These are phyloP conservation scores for Drosophila imparisetae DNA, from an alignment of 2,888 invertebrate species.

Conservation along the genomic window DNA sequence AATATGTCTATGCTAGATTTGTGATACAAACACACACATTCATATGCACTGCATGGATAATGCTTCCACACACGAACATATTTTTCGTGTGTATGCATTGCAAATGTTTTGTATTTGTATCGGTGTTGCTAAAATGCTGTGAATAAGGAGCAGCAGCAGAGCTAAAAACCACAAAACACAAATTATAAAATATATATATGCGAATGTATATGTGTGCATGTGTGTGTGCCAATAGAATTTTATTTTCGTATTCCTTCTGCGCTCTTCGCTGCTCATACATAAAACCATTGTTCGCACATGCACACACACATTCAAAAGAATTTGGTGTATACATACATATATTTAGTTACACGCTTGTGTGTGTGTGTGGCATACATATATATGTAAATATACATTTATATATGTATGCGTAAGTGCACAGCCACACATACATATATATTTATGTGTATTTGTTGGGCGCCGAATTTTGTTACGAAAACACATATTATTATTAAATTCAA, in stretches of 20 bases:
- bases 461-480: slow-evolving; percentile 8
- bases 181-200: slow-evolving; percentile 17
- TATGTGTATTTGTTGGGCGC: background rate
- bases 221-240: slow-evolving; percentile 29
- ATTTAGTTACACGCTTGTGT: slow-evolving; percentile 3
- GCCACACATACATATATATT: background rate
- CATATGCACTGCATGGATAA: slow-evolving; percentile 11
- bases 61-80: slow-evolving; percentile 10
- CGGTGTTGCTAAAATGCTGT: slow-evolving; percentile 10
- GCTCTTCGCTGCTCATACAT: background rate
- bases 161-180: slow-evolving; percentile 23
- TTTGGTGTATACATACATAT: slow-evolving; percentile 3
- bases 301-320: background rate
- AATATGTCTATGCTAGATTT: slow-evolving; percentile 7
- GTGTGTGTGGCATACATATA: background rate
- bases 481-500: background rate
- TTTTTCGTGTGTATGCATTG: slow-evolving; percentile 39
- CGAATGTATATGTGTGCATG: background rate
- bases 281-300: background rate
- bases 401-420: background rate
- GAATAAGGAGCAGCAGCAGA: slow-evolving; percentile 25
- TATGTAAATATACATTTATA: background rate
- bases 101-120: slow-evolving; percentile 20
- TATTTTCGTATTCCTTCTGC: slow-evolving; percentile 39
- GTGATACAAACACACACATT: slow-evolving; percentile 9